phyloP scores from a whole-genome alignment of 2,113 vertebrate genomes.

The Nothoprocta perdicaria region DNA sequence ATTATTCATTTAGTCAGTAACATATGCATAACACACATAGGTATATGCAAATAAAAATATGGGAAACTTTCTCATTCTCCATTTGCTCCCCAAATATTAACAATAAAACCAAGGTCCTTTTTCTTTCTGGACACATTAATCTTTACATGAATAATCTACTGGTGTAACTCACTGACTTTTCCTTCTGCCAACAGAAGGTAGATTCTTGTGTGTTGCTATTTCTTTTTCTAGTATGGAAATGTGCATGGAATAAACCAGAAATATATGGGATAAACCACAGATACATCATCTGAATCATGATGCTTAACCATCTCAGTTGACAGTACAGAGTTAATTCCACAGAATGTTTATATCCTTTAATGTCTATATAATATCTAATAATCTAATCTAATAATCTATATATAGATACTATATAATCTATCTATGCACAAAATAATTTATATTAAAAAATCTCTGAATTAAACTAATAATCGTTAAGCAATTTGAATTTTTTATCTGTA shows the following conservation, averaged over 20 bases:
- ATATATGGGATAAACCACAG: neutral
- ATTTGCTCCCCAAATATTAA: neutral
- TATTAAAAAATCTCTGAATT: neutral
- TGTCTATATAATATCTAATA: too few species aligned
- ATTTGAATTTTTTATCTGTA: neutral
- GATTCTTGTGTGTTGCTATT: neutral
- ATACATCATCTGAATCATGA: neutral
- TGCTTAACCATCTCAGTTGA: neutral
- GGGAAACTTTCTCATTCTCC: neutral
- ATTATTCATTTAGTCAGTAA: neutral
- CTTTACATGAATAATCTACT: neutral
- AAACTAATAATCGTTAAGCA: neutral
- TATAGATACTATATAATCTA: too few species aligned
- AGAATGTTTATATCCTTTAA: neutral
- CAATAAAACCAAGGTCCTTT: neutral
- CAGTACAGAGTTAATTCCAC: neutral
- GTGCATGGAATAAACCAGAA: neutral
- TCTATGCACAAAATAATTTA: neutral
- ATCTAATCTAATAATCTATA: too few species aligned
- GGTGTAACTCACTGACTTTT: neutral
- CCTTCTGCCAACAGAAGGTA: neutral
- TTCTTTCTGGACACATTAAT: neutral
- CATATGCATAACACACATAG: neutral
- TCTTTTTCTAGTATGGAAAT: neutral
- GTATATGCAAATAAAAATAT: neutral